phyloP scores from a whole-genome alignment of 2,888 invertebrate genomes.

The Habroteleia sp. region DNA sequence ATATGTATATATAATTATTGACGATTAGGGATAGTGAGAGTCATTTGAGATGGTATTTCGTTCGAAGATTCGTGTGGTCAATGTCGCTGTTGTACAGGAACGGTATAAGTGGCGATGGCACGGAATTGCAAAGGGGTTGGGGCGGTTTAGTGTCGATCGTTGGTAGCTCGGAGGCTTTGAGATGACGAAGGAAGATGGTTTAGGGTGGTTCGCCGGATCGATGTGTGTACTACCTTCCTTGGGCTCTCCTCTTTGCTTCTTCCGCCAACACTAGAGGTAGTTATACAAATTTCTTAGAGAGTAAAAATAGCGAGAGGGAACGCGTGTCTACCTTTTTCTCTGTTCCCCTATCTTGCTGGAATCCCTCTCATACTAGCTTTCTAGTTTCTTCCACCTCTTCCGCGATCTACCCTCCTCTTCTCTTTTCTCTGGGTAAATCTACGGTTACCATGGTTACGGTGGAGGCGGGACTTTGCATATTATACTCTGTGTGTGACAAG shows the following conservation, averaged over 20 bases:
- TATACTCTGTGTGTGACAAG: slow-evolving; percentile 80
- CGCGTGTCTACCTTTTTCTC: slow-evolving; percentile 73
- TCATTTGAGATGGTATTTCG: slow-evolving; percentile 5
- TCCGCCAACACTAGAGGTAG: slow-evolving; percentile 77
- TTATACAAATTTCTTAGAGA: slow-evolving; percentile 81
- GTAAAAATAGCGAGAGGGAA: slow-evolving; percentile 15
- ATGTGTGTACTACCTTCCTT: slow-evolving; percentile 76
- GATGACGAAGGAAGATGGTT: slow-evolving; percentile 75
- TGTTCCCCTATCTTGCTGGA: slow-evolving; percentile 52
- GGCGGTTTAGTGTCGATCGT: slow-evolving; percentile 28
- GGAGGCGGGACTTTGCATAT: slow-evolving; percentile 81
- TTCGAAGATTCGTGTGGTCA: not conserved
- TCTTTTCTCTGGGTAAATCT: slow-evolving; percentile 73
- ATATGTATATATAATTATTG: no score
- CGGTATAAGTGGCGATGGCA: slow-evolving; percentile 23
- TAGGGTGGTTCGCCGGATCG: slow-evolving; percentile 76
- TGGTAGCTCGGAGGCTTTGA: slow-evolving; percentile 68
- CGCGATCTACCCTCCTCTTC: slow-evolving; percentile 64
- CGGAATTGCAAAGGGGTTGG: slow-evolving; percentile 3
- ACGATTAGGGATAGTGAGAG: no score
- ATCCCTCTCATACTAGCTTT: slow-evolving; percentile 59
- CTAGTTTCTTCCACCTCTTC: slow-evolving; percentile 66
- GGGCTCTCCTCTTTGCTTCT: slow-evolving; percentile 59
- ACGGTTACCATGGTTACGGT: slow-evolving; percentile 77
- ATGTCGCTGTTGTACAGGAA: slow-evolving; percentile 18